Conservation (phyloP, 2,113 vertebrate species). For the Xenopus laevis region DNA sequence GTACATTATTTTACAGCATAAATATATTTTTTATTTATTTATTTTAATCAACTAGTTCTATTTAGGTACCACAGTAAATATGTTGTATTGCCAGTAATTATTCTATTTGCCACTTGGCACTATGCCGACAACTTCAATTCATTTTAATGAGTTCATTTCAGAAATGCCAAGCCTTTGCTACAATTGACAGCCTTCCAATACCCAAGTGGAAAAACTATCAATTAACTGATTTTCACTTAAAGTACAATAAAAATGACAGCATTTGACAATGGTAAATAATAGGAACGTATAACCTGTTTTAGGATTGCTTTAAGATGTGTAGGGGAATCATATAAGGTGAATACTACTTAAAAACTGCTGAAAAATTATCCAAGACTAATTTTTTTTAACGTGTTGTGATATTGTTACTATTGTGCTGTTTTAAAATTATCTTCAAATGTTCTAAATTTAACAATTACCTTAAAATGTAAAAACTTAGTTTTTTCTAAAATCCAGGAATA, state of each 20-base stretch:
- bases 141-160: slow-evolving; percentile 34
- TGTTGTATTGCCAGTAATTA: not conserved
- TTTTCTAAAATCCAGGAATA: too few species aligned
- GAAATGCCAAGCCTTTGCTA: not conserved
- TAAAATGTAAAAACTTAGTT: too few species aligned
- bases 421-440: too few species aligned
- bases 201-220: slow-evolving; percentile 6
- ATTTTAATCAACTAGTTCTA: not conserved
- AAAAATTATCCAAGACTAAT: too few species aligned
- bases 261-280: slow-evolving; percentile 16
- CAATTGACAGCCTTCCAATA: slow-evolving; percentile 32
- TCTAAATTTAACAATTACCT: too few species aligned
- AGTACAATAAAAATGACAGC: slow-evolving; percentile 30
- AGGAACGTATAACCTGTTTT: too few species aligned
- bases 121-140: slow-evolving; percentile 26
- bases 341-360: too few species aligned
- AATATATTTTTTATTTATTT: not conserved
- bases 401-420: too few species aligned
- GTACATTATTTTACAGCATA: not conserved
- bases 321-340: too few species aligned
- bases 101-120: slow-evolving; percentile 15
- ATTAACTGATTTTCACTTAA: slow-evolving; percentile 24
- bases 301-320: too few species aligned
- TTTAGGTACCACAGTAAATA: not conserved
- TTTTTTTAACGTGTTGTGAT: too few species aligned